phyloP scores from a whole-genome alignment of 2,888 invertebrate genomes.

The Lycaena phlaeas region DNA sequence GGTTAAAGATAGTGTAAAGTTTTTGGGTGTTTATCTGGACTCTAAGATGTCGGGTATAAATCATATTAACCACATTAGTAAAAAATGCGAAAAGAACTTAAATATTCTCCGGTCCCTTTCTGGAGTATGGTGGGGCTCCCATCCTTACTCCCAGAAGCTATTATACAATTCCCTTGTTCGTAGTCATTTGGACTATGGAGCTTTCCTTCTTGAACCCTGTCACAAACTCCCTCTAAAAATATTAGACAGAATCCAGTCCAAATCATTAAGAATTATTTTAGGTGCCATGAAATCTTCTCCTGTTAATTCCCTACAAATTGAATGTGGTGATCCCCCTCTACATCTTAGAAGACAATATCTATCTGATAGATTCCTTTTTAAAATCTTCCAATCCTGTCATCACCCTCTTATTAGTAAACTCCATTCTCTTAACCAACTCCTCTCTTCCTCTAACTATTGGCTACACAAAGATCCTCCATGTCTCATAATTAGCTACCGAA shows the following conservation, averaged over 20 bases:
- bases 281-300: constrained; percentile 4
- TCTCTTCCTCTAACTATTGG: not conserved
- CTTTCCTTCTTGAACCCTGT: not conserved
- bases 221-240: not conserved
- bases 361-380: not conserved
- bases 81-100: not conserved
- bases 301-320: not conserved
- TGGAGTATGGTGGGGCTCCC: constrained; percentile 4
- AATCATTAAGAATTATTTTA: not conserved
- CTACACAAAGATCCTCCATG: not conserved
- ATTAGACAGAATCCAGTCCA: not conserved
- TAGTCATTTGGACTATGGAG: not conserved
- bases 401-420: not conserved
- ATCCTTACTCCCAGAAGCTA: constrained; percentile 1
- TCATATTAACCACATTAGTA: not conserved
- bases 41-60: not conserved
- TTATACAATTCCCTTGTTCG: not conserved
- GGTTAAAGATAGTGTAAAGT: not conserved
- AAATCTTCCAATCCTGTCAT: not conserved
- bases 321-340: not conserved
- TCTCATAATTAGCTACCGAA: not conserved
- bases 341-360: not conserved
- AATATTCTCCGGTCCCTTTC: not conserved
- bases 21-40: not conserved
- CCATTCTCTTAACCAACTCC: not conserved